Conservation (phyloP, 2,888 invertebrate species). For the Lutraria lutraria region DNA sequence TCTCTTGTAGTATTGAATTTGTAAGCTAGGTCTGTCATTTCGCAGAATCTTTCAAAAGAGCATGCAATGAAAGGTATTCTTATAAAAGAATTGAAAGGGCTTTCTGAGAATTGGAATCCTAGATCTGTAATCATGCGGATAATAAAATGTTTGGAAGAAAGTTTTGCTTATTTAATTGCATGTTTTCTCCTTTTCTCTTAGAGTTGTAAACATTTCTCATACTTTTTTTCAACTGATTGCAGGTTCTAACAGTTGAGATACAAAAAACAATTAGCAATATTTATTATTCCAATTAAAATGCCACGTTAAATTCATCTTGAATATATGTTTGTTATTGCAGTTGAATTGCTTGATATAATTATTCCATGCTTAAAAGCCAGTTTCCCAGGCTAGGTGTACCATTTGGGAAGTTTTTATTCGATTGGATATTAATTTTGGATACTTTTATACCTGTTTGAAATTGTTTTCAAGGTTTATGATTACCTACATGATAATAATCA, state of each 20-base stretch:
- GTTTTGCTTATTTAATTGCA: neutral
- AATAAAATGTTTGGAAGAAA: neutral
- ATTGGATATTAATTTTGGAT: no score
- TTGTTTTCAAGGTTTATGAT: no score
- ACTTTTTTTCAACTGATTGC: neutral
- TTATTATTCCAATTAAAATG: slow-evolving; percentile 18
- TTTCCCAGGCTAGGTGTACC: neutral
- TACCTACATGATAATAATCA: no score
- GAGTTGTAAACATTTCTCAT: slow-evolving; percentile 1
- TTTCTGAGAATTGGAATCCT: neutral
- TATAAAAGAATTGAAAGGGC: neutral
- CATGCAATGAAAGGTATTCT: neutral
- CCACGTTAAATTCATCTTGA: neutral
- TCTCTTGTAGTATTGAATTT: neutral
- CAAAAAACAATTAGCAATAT: neutral
- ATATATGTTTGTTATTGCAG: neutral
- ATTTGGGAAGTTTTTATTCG: no score
- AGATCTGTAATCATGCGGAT: neutral
- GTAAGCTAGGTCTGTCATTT: neutral
- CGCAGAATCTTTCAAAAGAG: neutral
- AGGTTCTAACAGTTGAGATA: neutral
- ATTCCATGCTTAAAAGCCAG: neutral
- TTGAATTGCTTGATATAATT: neutral
- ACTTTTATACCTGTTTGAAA: no score
- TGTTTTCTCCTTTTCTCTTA: neutral